These are phyloP conservation scores for Sitta europaea DNA, from an alignment of 2,113 vertebrate genomes.

Conservation along the genomic window DNA sequence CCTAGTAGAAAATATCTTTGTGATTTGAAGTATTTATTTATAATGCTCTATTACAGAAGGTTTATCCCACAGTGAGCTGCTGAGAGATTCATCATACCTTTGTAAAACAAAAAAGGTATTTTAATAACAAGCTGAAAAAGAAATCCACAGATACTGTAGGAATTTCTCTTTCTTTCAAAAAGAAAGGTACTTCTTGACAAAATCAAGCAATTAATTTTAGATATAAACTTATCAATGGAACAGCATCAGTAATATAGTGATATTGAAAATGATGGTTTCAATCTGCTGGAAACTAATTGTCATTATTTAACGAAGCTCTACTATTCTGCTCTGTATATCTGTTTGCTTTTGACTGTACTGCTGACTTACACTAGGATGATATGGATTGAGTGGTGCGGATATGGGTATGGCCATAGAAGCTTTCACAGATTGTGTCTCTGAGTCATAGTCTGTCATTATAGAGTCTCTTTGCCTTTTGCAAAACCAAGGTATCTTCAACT, in stretches of 20 bases:
- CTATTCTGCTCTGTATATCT: rapidly evolving
- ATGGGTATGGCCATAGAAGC: background rate
- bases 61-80: background rate
- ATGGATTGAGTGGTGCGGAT: background rate
- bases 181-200: background rate
- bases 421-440: rapidly evolving
- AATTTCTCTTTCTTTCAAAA: background rate
- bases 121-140: background rate
- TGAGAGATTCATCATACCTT: background rate
- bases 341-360: background rate
- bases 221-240: background rate
- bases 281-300: background rate
- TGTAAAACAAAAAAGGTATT: background rate
- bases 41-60: background rate
- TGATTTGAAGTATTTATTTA: background rate
- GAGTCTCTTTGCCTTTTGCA: background rate
- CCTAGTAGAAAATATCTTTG: background rate
- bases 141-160: background rate
- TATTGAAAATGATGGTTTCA: background rate
- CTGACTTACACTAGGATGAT: background rate
- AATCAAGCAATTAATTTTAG: background rate
- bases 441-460: background rate
- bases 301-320: background rate
- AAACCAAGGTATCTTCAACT: background rate
- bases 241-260: background rate